phyloP scores from a whole-genome alignment of 2,888 invertebrate species.

The Nemotelus nigrinus region DNA sequence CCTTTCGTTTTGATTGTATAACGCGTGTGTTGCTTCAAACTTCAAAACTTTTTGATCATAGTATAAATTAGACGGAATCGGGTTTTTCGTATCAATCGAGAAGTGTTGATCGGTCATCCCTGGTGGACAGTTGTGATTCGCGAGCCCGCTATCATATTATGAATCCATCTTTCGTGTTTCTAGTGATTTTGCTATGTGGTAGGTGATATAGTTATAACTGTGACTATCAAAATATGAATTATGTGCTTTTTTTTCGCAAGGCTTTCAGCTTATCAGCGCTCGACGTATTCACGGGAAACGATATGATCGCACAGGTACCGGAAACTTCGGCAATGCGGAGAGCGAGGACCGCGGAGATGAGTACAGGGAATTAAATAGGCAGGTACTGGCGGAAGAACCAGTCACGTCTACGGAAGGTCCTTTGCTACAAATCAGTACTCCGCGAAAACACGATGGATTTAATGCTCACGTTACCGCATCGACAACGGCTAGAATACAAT shows the following conservation, averaged over 20 bases:
- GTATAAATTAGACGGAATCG: conserved; percentile 9
- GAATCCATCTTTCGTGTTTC: conserved; percentile 20
- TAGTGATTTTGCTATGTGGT: conserved; percentile 20
- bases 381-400: not conserved
- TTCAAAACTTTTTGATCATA: conserved; percentile 1
- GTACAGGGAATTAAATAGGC: not conserved
- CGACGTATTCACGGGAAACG: not conserved
- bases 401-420: not conserved
- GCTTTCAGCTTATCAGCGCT: not conserved
- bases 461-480: conserved; percentile 10
- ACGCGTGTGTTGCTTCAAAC: not conserved
- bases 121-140: not conserved
- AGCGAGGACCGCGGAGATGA: conserved; percentile 21
- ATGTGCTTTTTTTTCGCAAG: not conserved
- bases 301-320: not conserved
- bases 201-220: not conserved
- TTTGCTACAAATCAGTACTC: not conserved
- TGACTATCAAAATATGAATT: not conserved
- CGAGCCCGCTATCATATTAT: conserved; percentile 11
- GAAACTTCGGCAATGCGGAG: not conserved
- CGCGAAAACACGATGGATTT: not conserved
- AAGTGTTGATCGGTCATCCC: not conserved
- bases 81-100: not conserved
- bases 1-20: conserved; percentile 9
- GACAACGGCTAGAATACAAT: not conserved